These are phyloP conservation scores for Xylota sylvarum DNA, from an alignment of 2,888 invertebrate genomes.

Conservation along the genomic window DNA sequence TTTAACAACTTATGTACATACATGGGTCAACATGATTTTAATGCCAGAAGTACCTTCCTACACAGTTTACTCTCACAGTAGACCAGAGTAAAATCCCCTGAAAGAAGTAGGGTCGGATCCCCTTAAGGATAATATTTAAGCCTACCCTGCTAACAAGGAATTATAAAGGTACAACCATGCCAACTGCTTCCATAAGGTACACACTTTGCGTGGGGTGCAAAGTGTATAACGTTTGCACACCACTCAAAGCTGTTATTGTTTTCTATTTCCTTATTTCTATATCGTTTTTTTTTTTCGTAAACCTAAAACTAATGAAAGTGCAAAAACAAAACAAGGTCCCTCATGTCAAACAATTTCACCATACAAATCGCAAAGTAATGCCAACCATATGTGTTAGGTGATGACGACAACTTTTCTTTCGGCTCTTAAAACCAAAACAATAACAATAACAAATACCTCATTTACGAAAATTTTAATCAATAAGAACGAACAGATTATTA, in stretches of 20 bases:
- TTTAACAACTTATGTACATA: no score
- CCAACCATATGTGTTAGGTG: constrained; percentile 10
- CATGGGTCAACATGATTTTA: no score
- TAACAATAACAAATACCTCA: constrained; percentile 52
- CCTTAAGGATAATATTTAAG: no score
- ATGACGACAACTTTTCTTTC: constrained; percentile 34
- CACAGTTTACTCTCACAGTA: no score
- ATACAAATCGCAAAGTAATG: constrained; percentile 7
- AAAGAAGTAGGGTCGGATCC: no score
- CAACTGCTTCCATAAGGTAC: not conserved
- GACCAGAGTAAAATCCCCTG: no score
- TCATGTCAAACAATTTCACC: not conserved
- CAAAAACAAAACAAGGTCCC: constrained; percentile 4
- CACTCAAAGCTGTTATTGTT: not conserved
- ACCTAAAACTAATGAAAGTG: not conserved
- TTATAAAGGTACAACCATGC: no score
- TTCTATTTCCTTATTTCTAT: not conserved
- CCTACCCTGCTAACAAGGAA: no score
- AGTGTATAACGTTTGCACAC: not conserved
- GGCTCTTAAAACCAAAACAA: constrained; percentile 53
- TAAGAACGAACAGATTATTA: constrained; percentile 30
- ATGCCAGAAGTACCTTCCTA: no score
- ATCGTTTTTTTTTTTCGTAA: not conserved
- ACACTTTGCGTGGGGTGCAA: not conserved
- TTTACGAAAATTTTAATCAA: constrained; percentile 51